Evolutionary conservation across 2,888 invertebrate genomes (phyloP).

Genomic region (Anoncus sp.): DNA sequence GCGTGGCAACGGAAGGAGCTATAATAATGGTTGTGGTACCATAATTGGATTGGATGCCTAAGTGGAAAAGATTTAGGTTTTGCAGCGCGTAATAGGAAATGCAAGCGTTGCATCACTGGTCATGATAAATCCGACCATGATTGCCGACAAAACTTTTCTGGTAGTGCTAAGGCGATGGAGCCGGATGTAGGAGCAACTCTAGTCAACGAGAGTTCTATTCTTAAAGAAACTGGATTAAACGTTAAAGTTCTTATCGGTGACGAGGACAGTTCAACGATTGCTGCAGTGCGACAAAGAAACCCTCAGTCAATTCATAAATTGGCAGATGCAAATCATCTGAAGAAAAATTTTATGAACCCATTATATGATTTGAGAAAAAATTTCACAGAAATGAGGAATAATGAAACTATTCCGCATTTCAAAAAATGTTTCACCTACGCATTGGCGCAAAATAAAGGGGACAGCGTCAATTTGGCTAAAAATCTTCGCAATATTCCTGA

Average conservation of each 20-base stretch:
- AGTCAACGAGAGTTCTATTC: slow-evolving; percentile 61
- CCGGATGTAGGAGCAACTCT: slow-evolving; percentile 65
- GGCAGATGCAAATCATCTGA: slow-evolving; percentile 37
- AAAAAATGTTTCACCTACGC: slow-evolving; percentile 64
- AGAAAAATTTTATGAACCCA: slow-evolving; percentile 42
- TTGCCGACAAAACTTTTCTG: slow-evolving; percentile 68
- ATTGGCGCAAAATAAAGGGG: slow-evolving; percentile 54
- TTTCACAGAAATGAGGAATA: slow-evolving; percentile 48
- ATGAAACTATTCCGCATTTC: slow-evolving; percentile 51
- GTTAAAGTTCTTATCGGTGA: slow-evolving; percentile 67
- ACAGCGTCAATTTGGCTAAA: slow-evolving; percentile 39
- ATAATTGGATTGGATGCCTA: slow-evolving; percentile 29
- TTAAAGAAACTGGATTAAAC: slow-evolving; percentile 62
- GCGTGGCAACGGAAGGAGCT: slow-evolving; percentile 30
- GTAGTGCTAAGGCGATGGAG: slow-evolving; percentile 74
- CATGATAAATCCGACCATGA: slow-evolving; percentile 64
- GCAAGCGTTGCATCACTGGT: slow-evolving; percentile 63
- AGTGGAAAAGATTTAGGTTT: slow-evolving; percentile 67
- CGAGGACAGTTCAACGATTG: slow-evolving; percentile 63
- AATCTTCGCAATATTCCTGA: slow-evolving; percentile 56
- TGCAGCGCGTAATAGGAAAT: slow-evolving; percentile 63
- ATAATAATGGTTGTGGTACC: slow-evolving; percentile 27
- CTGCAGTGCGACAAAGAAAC: slow-evolving; percentile 45
- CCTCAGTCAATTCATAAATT: slow-evolving; percentile 31
- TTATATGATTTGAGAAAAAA: slow-evolving; percentile 37